Percentiles rank a stretch among this genome's conserved stretches.
Conservation (phyloP, 2,113 vertebrate genomes). For the Maccullochella peelii region DNA sequence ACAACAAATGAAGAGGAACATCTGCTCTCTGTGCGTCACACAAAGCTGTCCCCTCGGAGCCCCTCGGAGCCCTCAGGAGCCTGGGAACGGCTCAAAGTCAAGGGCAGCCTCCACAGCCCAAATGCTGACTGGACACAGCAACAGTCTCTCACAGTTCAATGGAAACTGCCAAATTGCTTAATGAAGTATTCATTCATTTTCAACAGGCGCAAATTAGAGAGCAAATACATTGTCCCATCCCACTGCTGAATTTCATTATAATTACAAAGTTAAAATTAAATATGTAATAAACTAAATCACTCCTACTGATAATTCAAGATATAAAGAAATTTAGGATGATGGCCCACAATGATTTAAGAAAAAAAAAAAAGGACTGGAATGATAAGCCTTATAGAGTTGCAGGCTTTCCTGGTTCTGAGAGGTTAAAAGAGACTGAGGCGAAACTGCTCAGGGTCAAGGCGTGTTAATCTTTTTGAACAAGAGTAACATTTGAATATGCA, state of each 20-base stretch:
- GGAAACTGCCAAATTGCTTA: slow-evolving; percentile 1
- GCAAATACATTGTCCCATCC: not conserved
- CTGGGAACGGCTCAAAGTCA: slow-evolving; percentile 82
- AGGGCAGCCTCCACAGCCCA: slow-evolving; percentile 58
- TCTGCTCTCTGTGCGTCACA: slow-evolving; percentile 81
- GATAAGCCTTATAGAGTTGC: not conserved
- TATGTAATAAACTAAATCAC: not conserved
- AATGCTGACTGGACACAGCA: slow-evolving; percentile 59
- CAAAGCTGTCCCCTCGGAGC: slow-evolving; percentile 73
- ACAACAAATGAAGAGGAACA: slow-evolving; percentile 79
- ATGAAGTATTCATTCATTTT: slow-evolving; percentile 23
- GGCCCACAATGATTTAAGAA: not conserved
- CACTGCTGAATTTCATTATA: not conserved
- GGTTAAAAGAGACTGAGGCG: slow-evolving; percentile 2
- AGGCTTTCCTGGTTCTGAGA: not conserved
- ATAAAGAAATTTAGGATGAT: not conserved
- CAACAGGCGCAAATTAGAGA: not conserved
- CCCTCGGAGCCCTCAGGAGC: slow-evolving; percentile 58
- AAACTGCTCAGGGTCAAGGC: slow-evolving; percentile 11
- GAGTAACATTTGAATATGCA: slow-evolving; percentile 52
- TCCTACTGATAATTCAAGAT: not conserved
- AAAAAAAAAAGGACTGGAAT: not conserved
- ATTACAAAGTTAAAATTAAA: not conserved
- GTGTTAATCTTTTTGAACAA: slow-evolving; percentile 11
- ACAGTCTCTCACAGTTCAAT: not conserved